Evolutionary conservation across 2,113 vertebrate species (phyloP), one percentile per base, ranked within the genome.

Genomic region (Eleginops maclovinus): DNA sequence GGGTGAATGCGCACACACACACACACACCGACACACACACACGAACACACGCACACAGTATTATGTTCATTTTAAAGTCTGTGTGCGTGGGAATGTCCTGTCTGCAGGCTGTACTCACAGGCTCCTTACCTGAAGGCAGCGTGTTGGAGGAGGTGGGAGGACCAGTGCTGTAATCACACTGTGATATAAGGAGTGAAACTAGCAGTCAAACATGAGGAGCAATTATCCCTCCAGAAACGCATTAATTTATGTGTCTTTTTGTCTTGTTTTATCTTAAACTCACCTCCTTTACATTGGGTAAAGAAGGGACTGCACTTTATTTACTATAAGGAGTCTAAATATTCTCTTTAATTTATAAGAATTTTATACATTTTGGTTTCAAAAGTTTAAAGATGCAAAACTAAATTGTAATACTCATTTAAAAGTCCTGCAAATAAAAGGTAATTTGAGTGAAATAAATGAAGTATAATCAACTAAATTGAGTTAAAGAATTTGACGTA

Each of bases 11-110:
- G 4, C 53, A 16, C 62, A 26, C 49, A 28, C 56, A 61, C 72
- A 49, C 65, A 56, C 31, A 31, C 31, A 31, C 31, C 4, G 4
- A 31, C 70, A 54, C 69, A 44, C 58, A 41, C 71, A 59, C 62
- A 53, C 67, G 43, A 58, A 26, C 77, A 36, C 73, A 14, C 41
- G 9, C 28, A 56, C 64, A 51, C 68, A 28, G 9, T 31, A 62
- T 72, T 72, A n/a, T 78, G 84, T 86, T 80, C 67, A 63, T 80
- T 82, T 85, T 69, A 85, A 82, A 84, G 88, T 89, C 81, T 64
- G 71, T 84, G 9, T 91, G 87, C 76, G 91, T 89, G 86, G 83
- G 87, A 82, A 71, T 66, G 85, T 72, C 75, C 82, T 66, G 77
- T 83, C 80, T 84, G 86, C 82, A 79, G 74, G 80, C 80, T 85